Conservation (phyloP, 2,113 vertebrate species). For the Callipepla squamata region DNA sequence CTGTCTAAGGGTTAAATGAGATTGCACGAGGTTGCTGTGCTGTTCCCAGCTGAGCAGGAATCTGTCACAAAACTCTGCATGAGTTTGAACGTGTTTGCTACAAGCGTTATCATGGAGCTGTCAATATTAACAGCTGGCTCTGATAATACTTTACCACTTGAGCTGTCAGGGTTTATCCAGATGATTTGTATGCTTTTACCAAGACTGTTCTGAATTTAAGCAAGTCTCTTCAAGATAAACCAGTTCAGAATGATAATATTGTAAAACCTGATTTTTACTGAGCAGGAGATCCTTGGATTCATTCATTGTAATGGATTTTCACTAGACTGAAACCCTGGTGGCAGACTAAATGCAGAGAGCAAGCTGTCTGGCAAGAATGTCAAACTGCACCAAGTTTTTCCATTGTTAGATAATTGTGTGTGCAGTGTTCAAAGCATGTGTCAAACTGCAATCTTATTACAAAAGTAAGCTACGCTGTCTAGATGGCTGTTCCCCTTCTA, state of each 20-base stretch:
- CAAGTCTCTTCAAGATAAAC: neutral
- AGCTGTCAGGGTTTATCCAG: neutral
- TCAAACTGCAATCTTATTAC: neutral
- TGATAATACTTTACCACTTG: neutral
- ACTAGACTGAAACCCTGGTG: neutral
- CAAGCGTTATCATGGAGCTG: neutral
- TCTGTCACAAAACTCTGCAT: neutral
- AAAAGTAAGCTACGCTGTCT: neutral
- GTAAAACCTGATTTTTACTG: neutral
- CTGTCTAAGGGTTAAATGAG: neutral
- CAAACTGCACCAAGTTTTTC: fast-evolving
- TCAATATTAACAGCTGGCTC: constrained; percentile 11
- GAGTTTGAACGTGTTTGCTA: constrained; percentile 15
- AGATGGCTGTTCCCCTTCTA: fast-evolving
- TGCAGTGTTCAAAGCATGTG: neutral
- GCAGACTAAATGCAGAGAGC: neutral
- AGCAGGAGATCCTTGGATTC: neutral
- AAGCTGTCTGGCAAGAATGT: neutral
- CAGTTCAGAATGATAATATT: neutral
- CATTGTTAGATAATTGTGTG: neutral
- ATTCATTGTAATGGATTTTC: neutral
- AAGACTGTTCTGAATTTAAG: neutral
- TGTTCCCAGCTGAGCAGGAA: neutral
- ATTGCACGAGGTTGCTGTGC: neutral
- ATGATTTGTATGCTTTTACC: neutral